These are phyloP conservation scores for Geotrypetes seraphini DNA, from an alignment of 2,797 vertebrate genomes.

Conservation along the genomic window DNA sequence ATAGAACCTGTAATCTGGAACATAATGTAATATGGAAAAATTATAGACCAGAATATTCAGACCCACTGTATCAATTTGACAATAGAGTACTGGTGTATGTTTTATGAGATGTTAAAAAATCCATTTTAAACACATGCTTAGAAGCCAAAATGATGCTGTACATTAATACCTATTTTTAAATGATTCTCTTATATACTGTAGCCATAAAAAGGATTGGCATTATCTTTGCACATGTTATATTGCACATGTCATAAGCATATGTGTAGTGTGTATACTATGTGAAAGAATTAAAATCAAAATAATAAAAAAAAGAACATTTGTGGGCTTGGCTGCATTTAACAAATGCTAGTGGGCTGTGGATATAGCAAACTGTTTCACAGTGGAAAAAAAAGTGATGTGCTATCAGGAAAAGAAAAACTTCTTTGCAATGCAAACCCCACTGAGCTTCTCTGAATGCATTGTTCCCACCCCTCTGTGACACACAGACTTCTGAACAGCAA, in stretches of 20 bases:
- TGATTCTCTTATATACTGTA: too few species aligned
- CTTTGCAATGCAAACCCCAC: conserved; percentile 13
- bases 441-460: conserved; percentile 6
- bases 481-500: conserved; percentile 2
- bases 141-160: too few species aligned
- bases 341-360: conserved; percentile 75
- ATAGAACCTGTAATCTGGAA: too few species aligned
- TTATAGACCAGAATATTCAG: conserved; percentile 38
- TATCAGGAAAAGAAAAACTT: conserved; percentile 29
- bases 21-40: too few species aligned
- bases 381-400: conserved; percentile 22
- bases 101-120: too few species aligned
- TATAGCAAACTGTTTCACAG: conserved; percentile 77
- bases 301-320: conserved; percentile 80
- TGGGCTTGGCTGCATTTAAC: conserved; percentile 77
- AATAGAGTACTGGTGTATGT: too few species aligned
- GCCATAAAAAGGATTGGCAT: conserved; percentile 69
- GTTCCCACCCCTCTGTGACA: conserved; percentile 7
- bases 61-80: conserved; percentile 59
- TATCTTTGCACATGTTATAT: conserved; percentile 73
- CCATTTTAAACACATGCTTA: too few species aligned
- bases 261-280: conserved; percentile 75
- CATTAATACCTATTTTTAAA: too few species aligned
- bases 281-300: conserved; percentile 85
- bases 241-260: conserved; percentile 86